A percentile compares a stretch with the other conserved stretches of the same genome.
phyloP scores from a whole-genome alignment of 2,888 invertebrate genomes.

The Exephanes ischioxanthus region DNA sequence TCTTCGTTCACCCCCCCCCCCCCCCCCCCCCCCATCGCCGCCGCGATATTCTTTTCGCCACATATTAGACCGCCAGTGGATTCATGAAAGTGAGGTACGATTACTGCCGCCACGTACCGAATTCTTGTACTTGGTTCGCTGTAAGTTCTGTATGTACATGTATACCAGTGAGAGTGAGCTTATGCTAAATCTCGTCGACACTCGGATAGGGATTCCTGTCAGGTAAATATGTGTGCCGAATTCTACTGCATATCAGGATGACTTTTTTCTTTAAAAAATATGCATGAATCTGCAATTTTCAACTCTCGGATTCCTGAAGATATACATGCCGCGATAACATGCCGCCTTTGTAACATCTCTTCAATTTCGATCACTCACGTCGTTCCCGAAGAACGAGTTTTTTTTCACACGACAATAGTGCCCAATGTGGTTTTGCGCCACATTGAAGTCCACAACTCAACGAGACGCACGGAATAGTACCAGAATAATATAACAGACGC shows the following conservation, averaged over 20 bases:
- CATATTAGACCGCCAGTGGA: background rate
- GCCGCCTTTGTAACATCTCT: no score
- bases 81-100: conserved; percentile 9
- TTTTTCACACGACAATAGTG: no score
- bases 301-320: no score
- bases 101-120: background rate
- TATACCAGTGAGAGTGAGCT: background rate
- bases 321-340: no score
- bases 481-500: no score
- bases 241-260: background rate
- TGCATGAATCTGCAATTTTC: no score
- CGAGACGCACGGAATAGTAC: no score
- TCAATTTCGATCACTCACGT: no score
- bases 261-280: background rate
- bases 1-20: conserved; percentile 21
- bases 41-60: background rate
- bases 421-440: no score
- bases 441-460: no score
- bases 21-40: background rate
- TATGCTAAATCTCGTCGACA: background rate
- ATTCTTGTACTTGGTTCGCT: background rate
- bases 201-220: background rate
- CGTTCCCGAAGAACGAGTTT: no score
- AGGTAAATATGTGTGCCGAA: background rate
- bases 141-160: background rate